Evolutionary conservation across 2,113 vertebrate genomes (phyloP).

Genomic region (Stictonetta naevosa): DNA sequence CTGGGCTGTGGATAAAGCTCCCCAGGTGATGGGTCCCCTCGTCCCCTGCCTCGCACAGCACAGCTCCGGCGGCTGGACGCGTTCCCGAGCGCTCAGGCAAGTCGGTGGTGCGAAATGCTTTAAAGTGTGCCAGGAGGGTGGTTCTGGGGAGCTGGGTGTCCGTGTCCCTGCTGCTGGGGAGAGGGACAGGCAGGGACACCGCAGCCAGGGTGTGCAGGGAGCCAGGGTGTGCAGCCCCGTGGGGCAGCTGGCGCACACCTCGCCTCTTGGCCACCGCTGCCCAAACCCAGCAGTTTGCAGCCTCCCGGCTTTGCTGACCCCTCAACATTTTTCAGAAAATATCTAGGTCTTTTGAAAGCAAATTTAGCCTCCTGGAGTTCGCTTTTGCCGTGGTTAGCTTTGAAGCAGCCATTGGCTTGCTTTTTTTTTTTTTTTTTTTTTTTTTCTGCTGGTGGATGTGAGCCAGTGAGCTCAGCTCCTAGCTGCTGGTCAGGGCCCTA

Average conservation of each 20-base stretch:
- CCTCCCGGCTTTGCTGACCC: not conserved
- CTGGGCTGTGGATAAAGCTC: not conserved
- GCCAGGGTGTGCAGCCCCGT: fast-evolving
- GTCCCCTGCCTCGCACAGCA: fast-evolving
- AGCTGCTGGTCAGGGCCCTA: not conserved
- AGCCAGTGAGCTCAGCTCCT: not conserved
- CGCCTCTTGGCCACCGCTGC: not conserved
- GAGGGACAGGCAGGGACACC: not conserved
- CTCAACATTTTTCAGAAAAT: not conserved
- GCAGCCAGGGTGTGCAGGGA: not conserved
- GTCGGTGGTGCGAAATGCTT: not conserved
- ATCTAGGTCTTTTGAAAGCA: not conserved
- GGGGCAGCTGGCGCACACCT: not conserved
- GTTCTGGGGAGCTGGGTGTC: not conserved
- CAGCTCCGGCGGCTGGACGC: fast-evolving
- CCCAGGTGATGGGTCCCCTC: not conserved
- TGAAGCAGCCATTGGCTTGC: not conserved
- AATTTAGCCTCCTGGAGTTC: not conserved
- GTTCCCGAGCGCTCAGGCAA: fast-evolving
- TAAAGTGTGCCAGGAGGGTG: not conserved
- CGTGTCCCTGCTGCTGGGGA: not conserved
- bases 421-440: not conserved
- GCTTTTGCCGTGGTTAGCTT: not conserved
- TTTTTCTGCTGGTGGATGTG: not conserved
- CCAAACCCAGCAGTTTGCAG: not conserved